Conservation (phyloP, 2,113 vertebrate species). For the Callospermophilus lateralis region DNA sequence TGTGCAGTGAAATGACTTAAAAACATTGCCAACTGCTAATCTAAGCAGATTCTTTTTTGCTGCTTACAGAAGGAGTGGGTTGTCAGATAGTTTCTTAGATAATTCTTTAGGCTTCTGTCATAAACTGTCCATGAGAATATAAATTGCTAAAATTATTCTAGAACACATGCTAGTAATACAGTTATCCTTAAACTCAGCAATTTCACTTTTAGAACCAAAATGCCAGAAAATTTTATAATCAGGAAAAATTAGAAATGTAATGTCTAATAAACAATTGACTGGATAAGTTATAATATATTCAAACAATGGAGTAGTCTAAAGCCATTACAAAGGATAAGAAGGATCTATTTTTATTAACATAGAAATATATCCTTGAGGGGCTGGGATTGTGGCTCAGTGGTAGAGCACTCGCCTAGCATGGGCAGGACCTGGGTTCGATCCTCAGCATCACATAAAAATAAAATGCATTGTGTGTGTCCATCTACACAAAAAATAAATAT, state of each 20-base stretch:
- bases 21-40: slow-evolving; percentile 2
- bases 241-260: neutral
- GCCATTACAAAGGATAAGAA: neutral
- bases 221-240: neutral
- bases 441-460: too few species aligned
- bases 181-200: neutral
- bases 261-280: neutral
- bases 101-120: slow-evolving; percentile 9
- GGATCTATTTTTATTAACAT: neutral
- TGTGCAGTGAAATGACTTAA: neutral
- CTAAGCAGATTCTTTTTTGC: slow-evolving; percentile 40
- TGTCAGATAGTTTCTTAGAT: neutral
- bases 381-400: too few species aligned
- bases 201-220: slow-evolving; percentile 28
- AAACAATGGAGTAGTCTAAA: slow-evolving; percentile 24
- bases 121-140: neutral
- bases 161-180: neutral
- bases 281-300: neutral
- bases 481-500: too few species aligned
- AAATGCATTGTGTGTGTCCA: too few species aligned
- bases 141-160: slow-evolving; percentile 36
- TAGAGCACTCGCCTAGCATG: too few species aligned
- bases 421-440: too few species aligned
- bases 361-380: neutral
- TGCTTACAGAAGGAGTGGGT: slow-evolving; percentile 21